Evolutionary conservation across 2,888 invertebrate species (phyloP), one percentile per base, ranked within the genome.

Genomic region (Cosmopolites sordidus): DNA sequence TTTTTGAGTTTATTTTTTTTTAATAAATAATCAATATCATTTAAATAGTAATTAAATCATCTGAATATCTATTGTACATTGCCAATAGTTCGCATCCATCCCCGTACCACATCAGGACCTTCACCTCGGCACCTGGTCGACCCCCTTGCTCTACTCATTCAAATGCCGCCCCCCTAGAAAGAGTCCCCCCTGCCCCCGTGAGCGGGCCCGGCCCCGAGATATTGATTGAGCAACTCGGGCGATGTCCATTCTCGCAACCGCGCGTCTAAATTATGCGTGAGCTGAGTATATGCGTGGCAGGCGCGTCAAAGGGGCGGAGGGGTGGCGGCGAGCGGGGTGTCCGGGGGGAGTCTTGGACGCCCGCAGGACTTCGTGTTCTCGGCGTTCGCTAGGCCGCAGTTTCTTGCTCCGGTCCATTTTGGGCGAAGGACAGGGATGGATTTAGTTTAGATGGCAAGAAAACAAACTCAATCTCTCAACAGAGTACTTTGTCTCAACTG

Each of bases 211-310:
- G 48, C 43, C 48, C 51, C 48, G 50, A 55, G 58, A 58, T 58
- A 58, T 58, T 55, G 58, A 58, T 58, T 58, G 49, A 56, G 50
- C 42, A 52, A 49, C 55, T 56, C 55, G 72, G 72, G 71, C 73
- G 72, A 73, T 73, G 73, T 74, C 73, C 73, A 74, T 74, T 74
- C 73, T 72, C 67, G 70, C 72, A 71, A 72, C 72, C 72, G 70
- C 72, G 73, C 72, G 71, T 73, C 73, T 74, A 73, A 73, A 73
- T 74, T 73, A 73, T 74, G 74, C 74, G 73, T 74, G 72, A 73
- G 74, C 71, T 70, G 71, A 72, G 72, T 72, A 69, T 72, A 72
- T 72, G 72, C 72, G 72, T 71, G 70, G 71, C 68, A 66, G 67
- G 64, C 68, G 68, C 70, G 69, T 69, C 69, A 69, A 69, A 66